phyloP scores from a whole-genome alignment of 2,888 invertebrate species.

The Volucella inflata region DNA sequence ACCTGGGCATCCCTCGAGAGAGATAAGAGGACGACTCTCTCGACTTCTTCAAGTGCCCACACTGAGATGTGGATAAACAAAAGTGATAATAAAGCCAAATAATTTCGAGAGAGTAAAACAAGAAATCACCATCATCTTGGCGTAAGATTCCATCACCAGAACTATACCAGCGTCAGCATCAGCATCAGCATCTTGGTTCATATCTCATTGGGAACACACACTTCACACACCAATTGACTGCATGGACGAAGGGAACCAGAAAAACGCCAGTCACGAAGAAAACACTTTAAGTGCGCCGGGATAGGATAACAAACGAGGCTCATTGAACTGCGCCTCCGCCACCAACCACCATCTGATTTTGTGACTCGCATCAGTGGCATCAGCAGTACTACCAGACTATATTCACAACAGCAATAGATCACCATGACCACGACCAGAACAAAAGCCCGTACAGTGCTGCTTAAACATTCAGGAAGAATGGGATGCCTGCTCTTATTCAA shows the following conservation, averaged over 20 bases:
- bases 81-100: constrained; percentile 73
- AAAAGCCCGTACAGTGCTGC: constrained; percentile 56
- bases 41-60: constrained; percentile 67
- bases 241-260: constrained; percentile 38
- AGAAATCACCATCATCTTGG: constrained; percentile 68
- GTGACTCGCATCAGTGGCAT: constrained; percentile 25
- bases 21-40: constrained; percentile 26
- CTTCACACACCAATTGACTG: constrained; percentile 72
- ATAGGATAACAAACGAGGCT: constrained; percentile 74
- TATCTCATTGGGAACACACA: constrained; percentile 51
- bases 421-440: constrained; percentile 54
- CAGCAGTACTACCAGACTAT: constrained; percentile 16
- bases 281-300: constrained; percentile 71
- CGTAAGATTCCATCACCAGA: constrained; percentile 17
- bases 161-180: constrained; percentile 1
- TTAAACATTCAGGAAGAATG: constrained; percentile 72
- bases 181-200: constrained; percentile 10
- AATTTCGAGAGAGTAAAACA: constrained; percentile 65
- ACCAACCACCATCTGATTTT: constrained; percentile 18
- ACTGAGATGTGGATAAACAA: constrained; percentile 75
- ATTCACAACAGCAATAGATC: constrained; percentile 60
- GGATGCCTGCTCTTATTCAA: constrained; percentile 72
- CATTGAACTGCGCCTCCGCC: constrained; percentile 69
- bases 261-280: constrained; percentile 73
- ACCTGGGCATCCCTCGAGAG: constrained; percentile 58